Conservation (phyloP, 2,797 vertebrate species). For the Sarcoramphus papa region DNA sequence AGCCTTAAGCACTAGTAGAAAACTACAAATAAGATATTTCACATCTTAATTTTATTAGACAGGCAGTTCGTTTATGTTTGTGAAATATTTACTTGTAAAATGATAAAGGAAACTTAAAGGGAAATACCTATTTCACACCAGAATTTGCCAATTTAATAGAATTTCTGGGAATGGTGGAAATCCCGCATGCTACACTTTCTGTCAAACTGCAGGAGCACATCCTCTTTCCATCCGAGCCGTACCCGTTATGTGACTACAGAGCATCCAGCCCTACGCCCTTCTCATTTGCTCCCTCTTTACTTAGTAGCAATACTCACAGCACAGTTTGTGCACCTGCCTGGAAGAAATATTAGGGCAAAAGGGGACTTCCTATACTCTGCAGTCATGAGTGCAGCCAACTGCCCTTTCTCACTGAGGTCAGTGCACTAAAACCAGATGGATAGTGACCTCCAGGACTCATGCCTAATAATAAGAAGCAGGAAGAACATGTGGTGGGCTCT, state of each 20-base stretch:
- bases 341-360: not conserved
- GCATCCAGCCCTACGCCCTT: not conserved
- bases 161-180: not conserved
- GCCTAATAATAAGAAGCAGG: not conserved
- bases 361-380: not conserved
- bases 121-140: not conserved
- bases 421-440: not conserved
- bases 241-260: not conserved
- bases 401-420: not conserved
- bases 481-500: not conserved
- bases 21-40: not conserved
- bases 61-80: not conserved
- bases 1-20: not conserved
- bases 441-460: not conserved
- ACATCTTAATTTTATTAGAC: not conserved
- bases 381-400: not conserved
- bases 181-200: not conserved
- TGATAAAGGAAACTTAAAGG: not conserved
- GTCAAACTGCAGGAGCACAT: not conserved
- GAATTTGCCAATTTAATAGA: not conserved
- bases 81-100: not conserved
- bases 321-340: not conserved
- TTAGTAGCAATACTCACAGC: not conserved
- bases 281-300: not conserved
- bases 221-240: not conserved